Base-by-base conservation (phyloP, 2,888 invertebrate genomes). In the Ophioninae sp. region DNA sequence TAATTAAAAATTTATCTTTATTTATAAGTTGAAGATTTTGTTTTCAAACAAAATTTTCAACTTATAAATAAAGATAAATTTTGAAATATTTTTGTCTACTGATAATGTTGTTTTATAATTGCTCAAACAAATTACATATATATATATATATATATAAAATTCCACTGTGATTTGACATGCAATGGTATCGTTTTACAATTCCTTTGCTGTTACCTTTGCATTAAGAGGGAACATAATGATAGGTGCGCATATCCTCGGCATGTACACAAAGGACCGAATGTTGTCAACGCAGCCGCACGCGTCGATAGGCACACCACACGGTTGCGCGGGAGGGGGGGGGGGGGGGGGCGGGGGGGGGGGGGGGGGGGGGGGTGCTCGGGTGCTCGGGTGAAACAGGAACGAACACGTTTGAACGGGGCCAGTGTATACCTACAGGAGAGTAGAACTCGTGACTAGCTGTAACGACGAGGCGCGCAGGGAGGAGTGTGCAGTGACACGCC, bases 401-500 rank as follows among this genome's bases (percentile, higher is more conserved):
- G 41, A 74, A 44, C 57, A 73, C 74, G 81, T 84, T 79, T 56
- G 78, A 68, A n/a, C n/a, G n/a, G n/a, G n/a, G 77, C 70, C 59
- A 57, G 73, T 75, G 44, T 72, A 61, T 41, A 13, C 44, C n/a
- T n/a, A n/a, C n/a, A n/a, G 13, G 10, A 68, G 70, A 72, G 41
- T 57, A 69, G 78, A 83, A 81, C 64, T 80, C 80, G 69, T 56
- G 77, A 74, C 78, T 77, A 77, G 81, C 56, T 68, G 73, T 20
- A 23, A 39, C 44, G 8, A 44, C 44, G 44, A 44, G 44, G 44
- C 13, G 44, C 3, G 44, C 68, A 65, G 84, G 72, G 59, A 68
- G 77, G n/a, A n/a, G n/a, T 50, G 75, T 41, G 79, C 81, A 85
- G 84, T 84, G 75, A 84, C 79, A 67, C 67, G 84, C 61, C 84